phyloP scores from a whole-genome alignment of 2,888 invertebrate genomes.

The Tinea pellionella region DNA sequence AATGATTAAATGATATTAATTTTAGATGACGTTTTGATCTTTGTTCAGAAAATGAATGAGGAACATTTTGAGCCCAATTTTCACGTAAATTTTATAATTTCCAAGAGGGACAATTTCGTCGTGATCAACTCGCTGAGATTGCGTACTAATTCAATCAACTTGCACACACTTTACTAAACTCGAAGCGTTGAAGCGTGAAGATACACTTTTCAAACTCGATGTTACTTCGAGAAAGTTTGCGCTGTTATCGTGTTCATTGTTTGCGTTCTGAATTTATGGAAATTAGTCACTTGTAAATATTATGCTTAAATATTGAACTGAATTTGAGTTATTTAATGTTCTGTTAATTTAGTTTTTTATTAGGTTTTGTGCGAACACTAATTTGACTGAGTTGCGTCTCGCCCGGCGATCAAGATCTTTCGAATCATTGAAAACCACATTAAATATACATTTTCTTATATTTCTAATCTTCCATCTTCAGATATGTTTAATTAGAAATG shows the following conservation, averaged over 20 bases:
- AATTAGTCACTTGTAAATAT: neutral
- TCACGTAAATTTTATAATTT: neutral
- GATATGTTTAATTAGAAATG: no score
- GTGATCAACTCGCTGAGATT: conserved; percentile 8
- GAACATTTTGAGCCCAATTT: neutral
- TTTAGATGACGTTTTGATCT: neutral
- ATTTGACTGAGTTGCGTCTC: no score
- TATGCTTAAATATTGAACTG: no score
- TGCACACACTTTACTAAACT: conserved; percentile 5
- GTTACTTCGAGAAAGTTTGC: neutral
- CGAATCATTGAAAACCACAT: no score
- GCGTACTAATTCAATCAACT: conserved; percentile 8
- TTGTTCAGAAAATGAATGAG: neutral
- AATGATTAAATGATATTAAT: neutral
- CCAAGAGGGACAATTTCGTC: neutral
- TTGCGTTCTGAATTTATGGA: neutral
- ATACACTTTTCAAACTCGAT: neutral
- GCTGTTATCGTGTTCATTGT: neutral
- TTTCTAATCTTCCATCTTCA: no score
- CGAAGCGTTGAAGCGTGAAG: conserved; percentile 5
- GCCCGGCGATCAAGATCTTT: no score
- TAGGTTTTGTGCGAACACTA: no score
- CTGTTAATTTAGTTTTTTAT: no score
- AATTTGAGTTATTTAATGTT: no score
- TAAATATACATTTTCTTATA: no score